Conservation (phyloP, 2,113 vertebrate genomes). For the Leptobrachium ailaonicum region DNA sequence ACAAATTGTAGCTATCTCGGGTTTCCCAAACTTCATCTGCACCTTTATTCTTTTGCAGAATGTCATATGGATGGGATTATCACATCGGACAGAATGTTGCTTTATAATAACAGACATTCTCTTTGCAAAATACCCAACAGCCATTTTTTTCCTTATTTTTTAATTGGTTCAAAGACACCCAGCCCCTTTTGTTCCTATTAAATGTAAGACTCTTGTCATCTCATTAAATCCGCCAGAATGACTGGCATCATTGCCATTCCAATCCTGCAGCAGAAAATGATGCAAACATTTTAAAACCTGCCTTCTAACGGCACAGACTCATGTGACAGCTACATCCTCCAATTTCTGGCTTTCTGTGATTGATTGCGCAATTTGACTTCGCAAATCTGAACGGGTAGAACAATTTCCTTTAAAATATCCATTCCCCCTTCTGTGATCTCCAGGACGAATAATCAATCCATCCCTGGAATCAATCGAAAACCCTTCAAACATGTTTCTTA, state of each 20-base stretch:
- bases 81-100: constrained; percentile 8
- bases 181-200: constrained; percentile 12
- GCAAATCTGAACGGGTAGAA: constrained; percentile 42
- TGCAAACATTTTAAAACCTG: constrained; percentile 23
- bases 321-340: constrained; percentile 42
- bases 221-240: constrained; percentile 13
- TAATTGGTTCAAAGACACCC: constrained; percentile 16
- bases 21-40: constrained; percentile 7
- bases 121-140: background rate
- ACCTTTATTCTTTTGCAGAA: constrained; percentile 9
- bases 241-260: background rate
- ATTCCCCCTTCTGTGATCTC: constrained; percentile 49
- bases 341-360: constrained; percentile 31
- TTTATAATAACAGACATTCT: constrained; percentile 14
- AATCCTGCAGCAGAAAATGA: background rate
- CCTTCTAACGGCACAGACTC: constrained; percentile 33
- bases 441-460: constrained; percentile 49
- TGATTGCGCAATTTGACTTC: constrained; percentile 29
- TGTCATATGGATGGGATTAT: constrained; percentile 19
- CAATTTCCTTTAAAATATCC: constrained; percentile 53
- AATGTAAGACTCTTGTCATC: constrained; percentile 27
- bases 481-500: background rate
- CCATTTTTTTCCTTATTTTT: background rate
- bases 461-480: constrained; percentile 44
- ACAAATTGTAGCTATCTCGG: background rate